Percentiles rank a stretch among this genome's conserved stretches.
Evolutionary conservation across 2,797 vertebrate genomes (phyloP).

Genomic region (Enteromius viviparus): DNA sequence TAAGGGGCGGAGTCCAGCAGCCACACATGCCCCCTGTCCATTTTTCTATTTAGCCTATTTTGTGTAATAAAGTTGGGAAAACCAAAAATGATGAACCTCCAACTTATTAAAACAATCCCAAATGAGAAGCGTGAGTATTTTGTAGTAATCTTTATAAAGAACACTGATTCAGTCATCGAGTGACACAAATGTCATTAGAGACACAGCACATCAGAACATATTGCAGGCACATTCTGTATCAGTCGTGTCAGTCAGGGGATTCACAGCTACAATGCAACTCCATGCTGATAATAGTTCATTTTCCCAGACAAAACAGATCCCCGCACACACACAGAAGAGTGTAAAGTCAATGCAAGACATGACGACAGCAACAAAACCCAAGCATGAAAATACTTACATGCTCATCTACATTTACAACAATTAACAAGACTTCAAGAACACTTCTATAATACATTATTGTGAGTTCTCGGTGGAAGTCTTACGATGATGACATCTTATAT

Average conservation of each 20-base stretch:
- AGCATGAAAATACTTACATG: slow-evolving; percentile 58
- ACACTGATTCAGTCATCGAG: slow-evolving; percentile 70
- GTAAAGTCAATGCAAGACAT: slow-evolving; percentile 45
- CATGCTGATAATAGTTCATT: slow-evolving; percentile 69
- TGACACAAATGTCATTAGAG: slow-evolving; percentile 65
- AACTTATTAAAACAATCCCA: not conserved
- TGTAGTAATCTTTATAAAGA: slow-evolving; percentile 75
- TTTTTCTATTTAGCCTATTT: not conserved
- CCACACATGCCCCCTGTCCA: not conserved
- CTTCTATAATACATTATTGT: slow-evolving; percentile 51
- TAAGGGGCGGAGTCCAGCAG: too few species aligned
- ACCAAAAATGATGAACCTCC: not conserved
- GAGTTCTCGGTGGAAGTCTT: slow-evolving; percentile 36
- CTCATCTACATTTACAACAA: slow-evolving; percentile 58
- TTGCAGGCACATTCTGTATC: slow-evolving; percentile 57
- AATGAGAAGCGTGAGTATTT: slow-evolving; percentile 51
- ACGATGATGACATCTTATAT: slow-evolving; percentile 60
- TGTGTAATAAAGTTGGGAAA: not conserved
- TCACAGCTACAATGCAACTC: slow-evolving; percentile 66
- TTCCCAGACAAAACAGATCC: slow-evolving; percentile 58
- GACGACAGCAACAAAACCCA: slow-evolving; percentile 41
- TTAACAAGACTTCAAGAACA: slow-evolving; percentile 51
- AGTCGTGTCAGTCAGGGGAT: slow-evolving; percentile 51
- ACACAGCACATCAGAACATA: slow-evolving; percentile 54
- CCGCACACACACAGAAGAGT: slow-evolving; percentile 55